These are phyloP conservation scores for Astreopora myriophthalma DNA, from an alignment of 64 coral and sea anemone species.

Conservation along the genomic window DNA sequence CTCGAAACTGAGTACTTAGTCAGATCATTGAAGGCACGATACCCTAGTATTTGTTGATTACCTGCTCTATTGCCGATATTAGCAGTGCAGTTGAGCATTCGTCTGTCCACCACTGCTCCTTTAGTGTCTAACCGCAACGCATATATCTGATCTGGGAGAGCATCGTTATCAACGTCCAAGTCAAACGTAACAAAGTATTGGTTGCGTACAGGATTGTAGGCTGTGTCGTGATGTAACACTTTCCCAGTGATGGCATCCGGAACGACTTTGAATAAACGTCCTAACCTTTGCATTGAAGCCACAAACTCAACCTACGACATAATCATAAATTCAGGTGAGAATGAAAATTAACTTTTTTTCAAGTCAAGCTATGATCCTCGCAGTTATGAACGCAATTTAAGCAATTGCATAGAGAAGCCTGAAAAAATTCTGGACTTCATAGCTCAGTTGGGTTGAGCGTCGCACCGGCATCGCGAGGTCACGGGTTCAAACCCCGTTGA, in stretches of 20 bases:
- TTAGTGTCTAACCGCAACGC: constrained; percentile 42
- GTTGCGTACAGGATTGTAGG: constrained; percentile 68
- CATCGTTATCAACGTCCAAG: constrained; percentile 66
- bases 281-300: constrained; percentile 53
- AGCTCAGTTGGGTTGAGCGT: too few species aligned
- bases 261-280: constrained; percentile 36
- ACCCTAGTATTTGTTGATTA: not conserved
- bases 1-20: too few species aligned
- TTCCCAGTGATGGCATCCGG: constrained; percentile 44
- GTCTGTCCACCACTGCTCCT: constrained; percentile 43
- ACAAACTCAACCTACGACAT: constrained; percentile 16
- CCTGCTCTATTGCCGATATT: constrained; percentile 15
- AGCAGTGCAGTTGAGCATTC: constrained; percentile 71
- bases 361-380: too few species aligned
- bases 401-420: too few species aligned
- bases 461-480: too few species aligned
- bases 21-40: not conserved
- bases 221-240: constrained; percentile 69
- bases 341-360: not conserved
- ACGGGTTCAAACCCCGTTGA: too few species aligned
- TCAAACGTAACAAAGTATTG: constrained; percentile 87
- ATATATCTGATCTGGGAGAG: constrained; percentile 67
- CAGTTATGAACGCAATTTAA: too few species aligned
- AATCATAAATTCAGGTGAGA: not conserved
- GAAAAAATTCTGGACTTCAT: too few species aligned